Conservation (phyloP, 2,888 invertebrate species). For the Machimus rusticus region DNA sequence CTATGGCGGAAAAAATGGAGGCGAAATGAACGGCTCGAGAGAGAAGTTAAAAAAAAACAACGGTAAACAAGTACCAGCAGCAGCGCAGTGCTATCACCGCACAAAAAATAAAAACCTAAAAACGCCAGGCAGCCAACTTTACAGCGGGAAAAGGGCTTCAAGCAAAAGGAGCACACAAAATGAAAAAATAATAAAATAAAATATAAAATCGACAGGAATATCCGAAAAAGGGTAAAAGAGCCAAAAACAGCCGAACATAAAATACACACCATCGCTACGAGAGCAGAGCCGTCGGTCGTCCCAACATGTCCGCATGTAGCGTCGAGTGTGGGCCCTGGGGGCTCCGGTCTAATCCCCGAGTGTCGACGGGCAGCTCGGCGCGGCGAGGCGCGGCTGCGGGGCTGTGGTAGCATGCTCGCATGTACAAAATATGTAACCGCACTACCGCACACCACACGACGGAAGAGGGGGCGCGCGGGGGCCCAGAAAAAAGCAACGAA, state of each 20-base stretch:
- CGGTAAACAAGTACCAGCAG: slow-evolving; percentile 18
- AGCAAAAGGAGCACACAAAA: neutral
- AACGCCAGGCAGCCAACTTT: neutral
- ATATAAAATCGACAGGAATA: neutral
- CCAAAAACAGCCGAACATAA: slow-evolving; percentile 13
- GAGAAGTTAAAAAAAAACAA: neutral
- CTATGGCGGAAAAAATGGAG: neutral
- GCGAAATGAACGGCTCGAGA: neutral
- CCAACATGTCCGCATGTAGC: slow-evolving; percentile 2
- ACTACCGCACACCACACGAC: slow-evolving; percentile 21
- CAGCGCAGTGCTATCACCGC: neutral
- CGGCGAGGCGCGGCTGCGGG: neutral
- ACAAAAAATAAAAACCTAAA: neutral
- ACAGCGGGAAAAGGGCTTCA: neutral
- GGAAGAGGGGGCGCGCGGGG: neutral
- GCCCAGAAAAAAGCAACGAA: neutral
- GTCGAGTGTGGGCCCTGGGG: slow-evolving; percentile 19
- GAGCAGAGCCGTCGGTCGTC: neutral
- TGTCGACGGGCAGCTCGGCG: neutral
- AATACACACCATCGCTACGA: neutral
- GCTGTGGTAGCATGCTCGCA: slow-evolving; percentile 23
- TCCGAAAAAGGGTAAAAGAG: slow-evolving; percentile 13
- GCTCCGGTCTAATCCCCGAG: slow-evolving; percentile 4
- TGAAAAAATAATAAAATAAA: neutral
- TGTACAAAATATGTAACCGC: slow-evolving; percentile 37